A percentile compares a stretch with the other conserved stretches of the same genome.
phyloP scores from a whole-genome alignment of 2,888 invertebrate species.

The Callosobruchus maculatus region DNA sequence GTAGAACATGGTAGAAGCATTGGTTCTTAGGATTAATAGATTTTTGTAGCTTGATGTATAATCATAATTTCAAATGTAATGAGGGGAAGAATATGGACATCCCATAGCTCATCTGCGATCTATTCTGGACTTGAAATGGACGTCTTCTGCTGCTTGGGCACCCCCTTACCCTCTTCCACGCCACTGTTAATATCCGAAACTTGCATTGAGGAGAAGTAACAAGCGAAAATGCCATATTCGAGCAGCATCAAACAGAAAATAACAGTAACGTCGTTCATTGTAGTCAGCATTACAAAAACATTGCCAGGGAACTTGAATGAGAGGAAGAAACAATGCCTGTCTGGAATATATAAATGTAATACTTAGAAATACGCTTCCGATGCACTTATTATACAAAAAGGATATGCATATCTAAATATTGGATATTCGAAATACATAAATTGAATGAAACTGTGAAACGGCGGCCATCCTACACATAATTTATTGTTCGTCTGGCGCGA shows the following conservation, averaged over 20 bases:
- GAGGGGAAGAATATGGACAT: no score
- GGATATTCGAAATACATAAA: slow-evolving; percentile 14
- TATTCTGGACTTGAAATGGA: no score
- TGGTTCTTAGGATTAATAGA: no score
- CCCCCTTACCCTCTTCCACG: background rate
- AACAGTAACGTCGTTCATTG: slow-evolving; percentile 38
- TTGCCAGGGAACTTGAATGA: slow-evolving; percentile 43
- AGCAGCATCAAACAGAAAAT: slow-evolving; percentile 9
- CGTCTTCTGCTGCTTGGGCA: no score
- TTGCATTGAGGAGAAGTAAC: background rate
- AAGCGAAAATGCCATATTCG: slow-evolving; percentile 8
- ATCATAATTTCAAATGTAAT: no score
- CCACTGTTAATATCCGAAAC: background rate
- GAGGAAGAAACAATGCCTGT: slow-evolving; percentile 44
- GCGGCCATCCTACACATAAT: slow-evolving; percentile 4
- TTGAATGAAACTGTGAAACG: slow-evolving; percentile 13
- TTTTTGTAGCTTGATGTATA: no score
- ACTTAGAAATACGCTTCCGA: slow-evolving; percentile 32
- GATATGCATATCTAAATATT: slow-evolving; percentile 25
- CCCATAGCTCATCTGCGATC: no score
- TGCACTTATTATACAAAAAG: slow-evolving; percentile 33
- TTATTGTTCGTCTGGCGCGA: slow-evolving; percentile 8
- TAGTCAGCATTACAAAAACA: slow-evolving; percentile 35
- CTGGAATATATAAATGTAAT: slow-evolving; percentile 42
- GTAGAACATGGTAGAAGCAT: no score